These are phyloP conservation scores for Muschampia staudingeri DNA, from an alignment of 2,888 invertebrate genomes.

Conservation along the genomic window DNA sequence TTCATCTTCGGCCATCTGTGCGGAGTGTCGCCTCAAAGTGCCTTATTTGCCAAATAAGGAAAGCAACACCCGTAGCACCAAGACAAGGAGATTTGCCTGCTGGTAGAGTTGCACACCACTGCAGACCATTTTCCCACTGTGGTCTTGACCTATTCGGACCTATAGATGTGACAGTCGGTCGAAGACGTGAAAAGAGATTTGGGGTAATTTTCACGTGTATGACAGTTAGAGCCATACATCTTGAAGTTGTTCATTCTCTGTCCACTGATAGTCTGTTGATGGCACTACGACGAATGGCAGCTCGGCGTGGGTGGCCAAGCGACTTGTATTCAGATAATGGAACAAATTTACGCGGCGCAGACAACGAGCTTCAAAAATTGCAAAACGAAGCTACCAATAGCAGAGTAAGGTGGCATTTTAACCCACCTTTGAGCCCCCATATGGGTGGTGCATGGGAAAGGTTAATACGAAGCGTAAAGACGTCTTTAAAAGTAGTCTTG, in stretches of 20 bases:
- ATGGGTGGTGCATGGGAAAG: background rate
- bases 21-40: background rate
- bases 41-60: background rate
- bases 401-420: conserved; percentile 2
- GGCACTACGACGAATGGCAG: background rate
- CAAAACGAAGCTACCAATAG: background rate
- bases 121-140: background rate
- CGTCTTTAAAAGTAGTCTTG: background rate
- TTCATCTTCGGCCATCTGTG: conserved; percentile 2
- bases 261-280: background rate
- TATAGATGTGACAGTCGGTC: background rate
- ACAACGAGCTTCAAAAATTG: background rate
- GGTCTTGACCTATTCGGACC: conserved; percentile 4
- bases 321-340: background rate
- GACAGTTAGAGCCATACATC: background rate
- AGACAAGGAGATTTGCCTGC: conserved; percentile 12
- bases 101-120: background rate
- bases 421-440: background rate
- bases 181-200: background rate
- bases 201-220: background rate
- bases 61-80: background rate
- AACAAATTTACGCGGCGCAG: background rate
- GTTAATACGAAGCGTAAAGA: background rate
- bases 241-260: background rate
- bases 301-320: background rate